phyloP scores from a whole-genome alignment of 2,113 vertebrate species.

The Trichomycterus rosablanca region DNA sequence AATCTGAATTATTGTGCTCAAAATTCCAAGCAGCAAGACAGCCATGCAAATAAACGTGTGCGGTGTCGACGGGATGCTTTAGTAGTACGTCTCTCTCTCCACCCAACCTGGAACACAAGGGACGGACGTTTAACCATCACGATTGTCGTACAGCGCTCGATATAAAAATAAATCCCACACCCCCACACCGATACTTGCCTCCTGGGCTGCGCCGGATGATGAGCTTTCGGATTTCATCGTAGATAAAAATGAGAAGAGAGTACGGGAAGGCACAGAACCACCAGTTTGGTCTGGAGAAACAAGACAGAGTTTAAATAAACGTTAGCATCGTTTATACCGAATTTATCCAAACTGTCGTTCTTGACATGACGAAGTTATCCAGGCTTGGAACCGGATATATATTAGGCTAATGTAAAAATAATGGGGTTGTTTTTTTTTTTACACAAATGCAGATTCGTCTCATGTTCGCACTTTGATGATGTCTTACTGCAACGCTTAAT shows the following conservation, averaged over 20 bases:
- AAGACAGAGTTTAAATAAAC: too few species aligned
- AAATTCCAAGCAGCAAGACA: constrained; percentile 75
- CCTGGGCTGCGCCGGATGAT: constrained; percentile 77
- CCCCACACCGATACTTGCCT: constrained; percentile 60
- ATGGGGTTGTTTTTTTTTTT: too few species aligned
- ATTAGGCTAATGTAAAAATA: too few species aligned
- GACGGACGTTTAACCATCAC: not conserved
- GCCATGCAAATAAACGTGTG: constrained; percentile 71
- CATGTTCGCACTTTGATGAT: too few species aligned
- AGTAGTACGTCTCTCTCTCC: constrained; percentile 83
- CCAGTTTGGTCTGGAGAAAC: constrained; percentile 69
- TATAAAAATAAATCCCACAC: too few species aligned
- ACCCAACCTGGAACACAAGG: constrained; percentile 72
- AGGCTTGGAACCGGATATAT: too few species aligned
- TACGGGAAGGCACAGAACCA: constrained; percentile 80
- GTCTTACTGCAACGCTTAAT: too few species aligned
- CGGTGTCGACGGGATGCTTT: constrained; percentile 56
- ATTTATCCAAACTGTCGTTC: too few species aligned
- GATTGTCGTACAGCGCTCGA: not conserved
- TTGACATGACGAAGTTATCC: too few species aligned
- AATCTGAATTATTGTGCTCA: constrained; percentile 67
- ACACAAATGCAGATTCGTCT: too few species aligned
- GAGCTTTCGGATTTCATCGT: constrained; percentile 78
- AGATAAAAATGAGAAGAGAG: constrained; percentile 77
- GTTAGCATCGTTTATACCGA: too few species aligned